Evolutionary conservation across 2,113 vertebrate genomes (phyloP), one percentile per base, ranked within the genome.

Genomic region (Microtus oregoni): DNA sequence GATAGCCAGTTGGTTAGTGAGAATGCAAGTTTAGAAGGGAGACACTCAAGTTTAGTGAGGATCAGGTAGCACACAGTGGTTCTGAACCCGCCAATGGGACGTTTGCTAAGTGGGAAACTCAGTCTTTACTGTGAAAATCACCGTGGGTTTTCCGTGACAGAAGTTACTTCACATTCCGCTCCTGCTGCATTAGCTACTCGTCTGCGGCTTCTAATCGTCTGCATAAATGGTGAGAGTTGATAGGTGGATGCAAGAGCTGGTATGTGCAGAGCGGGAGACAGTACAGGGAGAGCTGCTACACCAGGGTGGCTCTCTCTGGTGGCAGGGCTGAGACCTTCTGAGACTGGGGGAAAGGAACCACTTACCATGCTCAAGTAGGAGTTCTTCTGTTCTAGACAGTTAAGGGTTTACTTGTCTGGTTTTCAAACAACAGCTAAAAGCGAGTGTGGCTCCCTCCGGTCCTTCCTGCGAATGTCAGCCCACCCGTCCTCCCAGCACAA

Each of bases 361-460:
- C 95, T 97, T 96, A 97, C 94, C 96, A 94, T 90, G 89, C 77
- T 75, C 78, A 95, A 93, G 63, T 50, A 96, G 86, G 82, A 73
- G 79, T 83, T 86, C 89, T 97, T 90, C 52, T 92, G 44, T 76
- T 95, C 58, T 81, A 89, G 47, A 82, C 55, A 81, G 30, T 75
- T 95, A 52, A 90, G 96, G 73, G 15, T 26, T 77, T 72, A 90
- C 50, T 72, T 76, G 95, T 86, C 47, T 90, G 73, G 95, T 83
- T 96, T 94, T 79, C 88, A 95, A 93, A 94, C 78, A 93, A 44
- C 86, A 91, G 65, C 78, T 90, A 91, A 77, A 87, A 86, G 17
- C 44, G 32, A 85, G 24, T 44, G 55, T 52, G 86, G 89, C 78
- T 92, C 44, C 19, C 58, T 67, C 19, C 7, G 90, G 86, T 55